These are phyloP conservation scores for Latrodectus geometricus DNA, from an alignment of 1,140 invertebrate species.

Conservation along the genomic window DNA sequence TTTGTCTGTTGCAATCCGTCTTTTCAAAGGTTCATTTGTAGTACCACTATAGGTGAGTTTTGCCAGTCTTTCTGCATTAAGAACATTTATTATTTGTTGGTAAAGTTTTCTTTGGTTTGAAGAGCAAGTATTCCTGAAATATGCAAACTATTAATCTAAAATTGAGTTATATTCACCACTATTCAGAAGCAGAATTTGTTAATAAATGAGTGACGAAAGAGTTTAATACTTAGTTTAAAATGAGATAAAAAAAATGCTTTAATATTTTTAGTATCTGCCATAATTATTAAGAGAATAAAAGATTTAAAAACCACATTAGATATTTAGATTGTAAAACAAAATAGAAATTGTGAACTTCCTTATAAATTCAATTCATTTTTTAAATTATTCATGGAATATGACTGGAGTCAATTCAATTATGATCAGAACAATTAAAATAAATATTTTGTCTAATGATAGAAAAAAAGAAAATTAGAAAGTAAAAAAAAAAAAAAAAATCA, in stretches of 20 bases:
- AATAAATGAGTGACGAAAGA: neutral
- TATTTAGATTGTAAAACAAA: too few species aligned
- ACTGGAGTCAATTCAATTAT: too few species aligned
- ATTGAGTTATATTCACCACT: neutral
- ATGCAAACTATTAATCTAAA: slow-evolving; percentile 1
- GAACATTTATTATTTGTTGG: slow-evolving; percentile 75
- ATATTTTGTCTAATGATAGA: too few species aligned
- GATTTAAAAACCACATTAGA: too few species aligned
- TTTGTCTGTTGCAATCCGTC: slow-evolving; percentile 79
- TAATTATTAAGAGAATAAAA: too few species aligned
- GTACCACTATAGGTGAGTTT: slow-evolving; percentile 74
- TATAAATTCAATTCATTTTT: too few species aligned
- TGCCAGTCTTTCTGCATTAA: slow-evolving; percentile 79
- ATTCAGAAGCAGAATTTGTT: neutral
- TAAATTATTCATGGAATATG: too few species aligned
- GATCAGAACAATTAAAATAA: too few species aligned
- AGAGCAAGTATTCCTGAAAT: slow-evolving; percentile 76
- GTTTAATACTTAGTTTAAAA: neutral
- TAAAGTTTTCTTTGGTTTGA: slow-evolving; percentile 77
- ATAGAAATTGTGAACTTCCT: too few species aligned
- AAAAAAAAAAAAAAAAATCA: too few species aligned
- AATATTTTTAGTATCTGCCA: too few species aligned
- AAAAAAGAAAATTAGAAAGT: too few species aligned
- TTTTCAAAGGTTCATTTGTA: slow-evolving; percentile 74
- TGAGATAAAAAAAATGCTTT: neutral